phyloP scores from a whole-genome alignment of 2,888 invertebrate species.

The Linnaemya vulpina region DNA sequence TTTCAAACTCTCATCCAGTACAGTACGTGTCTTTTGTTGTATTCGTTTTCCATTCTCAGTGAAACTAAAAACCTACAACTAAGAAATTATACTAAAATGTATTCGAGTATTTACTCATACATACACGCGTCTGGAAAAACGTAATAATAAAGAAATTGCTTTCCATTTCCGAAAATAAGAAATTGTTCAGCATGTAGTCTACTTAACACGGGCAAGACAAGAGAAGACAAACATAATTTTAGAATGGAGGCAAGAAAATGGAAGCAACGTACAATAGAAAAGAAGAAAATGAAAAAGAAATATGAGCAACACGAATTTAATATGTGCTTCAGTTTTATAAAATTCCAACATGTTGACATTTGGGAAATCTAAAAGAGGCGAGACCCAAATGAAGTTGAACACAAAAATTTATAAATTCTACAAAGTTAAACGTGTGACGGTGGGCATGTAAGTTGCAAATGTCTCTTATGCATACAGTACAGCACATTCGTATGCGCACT shows the following conservation, averaged over 20 bases:
- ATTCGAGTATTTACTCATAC: not conserved
- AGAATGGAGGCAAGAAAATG: not conserved
- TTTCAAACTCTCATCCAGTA: not conserved
- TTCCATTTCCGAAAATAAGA: conserved; percentile 8
- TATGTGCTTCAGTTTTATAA: conserved; percentile 38
- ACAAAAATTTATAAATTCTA: conserved; percentile 34
- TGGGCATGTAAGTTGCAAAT: conserved; percentile 12
- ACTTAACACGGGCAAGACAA: conserved; percentile 5
- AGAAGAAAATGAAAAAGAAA: not conserved
- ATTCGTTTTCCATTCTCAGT: not conserved
- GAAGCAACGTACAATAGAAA: not conserved
- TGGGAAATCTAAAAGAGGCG: conserved; percentile 69
- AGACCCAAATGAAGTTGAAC: conserved; percentile 68
- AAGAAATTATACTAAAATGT: not conserved
- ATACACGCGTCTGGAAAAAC: not conserved
- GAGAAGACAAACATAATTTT: conserved; percentile 8
- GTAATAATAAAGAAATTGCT: conserved; percentile 23
- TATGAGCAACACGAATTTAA: conserved; percentile 42
- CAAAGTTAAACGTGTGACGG: conserved; percentile 17
- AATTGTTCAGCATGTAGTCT: not conserved
- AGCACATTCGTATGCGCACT: not conserved
- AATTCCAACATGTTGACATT: conserved; percentile 69
- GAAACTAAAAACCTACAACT: not conserved
- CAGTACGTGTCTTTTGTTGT: not conserved
- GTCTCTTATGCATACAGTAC: conserved; percentile 9